A percentile compares a stretch with the other conserved stretches of the same genome.
These are phyloP conservation scores for Zoanthus solanderi DNA, from an alignment of 92 coral and sea anemone genomes.

Conservation along the genomic window DNA sequence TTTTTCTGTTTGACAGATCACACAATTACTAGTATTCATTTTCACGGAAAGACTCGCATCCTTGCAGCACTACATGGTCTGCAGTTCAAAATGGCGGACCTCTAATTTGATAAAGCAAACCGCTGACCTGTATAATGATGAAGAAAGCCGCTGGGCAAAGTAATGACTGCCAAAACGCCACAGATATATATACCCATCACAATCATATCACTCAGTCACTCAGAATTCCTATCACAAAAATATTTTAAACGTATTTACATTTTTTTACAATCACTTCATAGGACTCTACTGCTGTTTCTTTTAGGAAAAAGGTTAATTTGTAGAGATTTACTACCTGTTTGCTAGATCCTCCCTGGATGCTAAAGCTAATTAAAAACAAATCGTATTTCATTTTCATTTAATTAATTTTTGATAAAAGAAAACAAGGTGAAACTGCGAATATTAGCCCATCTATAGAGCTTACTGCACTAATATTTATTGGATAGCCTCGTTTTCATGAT, in stretches of 20 bases:
- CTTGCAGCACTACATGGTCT: conserved; percentile 47
- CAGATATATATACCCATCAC: conserved; percentile 8
- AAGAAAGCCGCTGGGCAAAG: neutral
- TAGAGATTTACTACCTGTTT: conserved; percentile 17
- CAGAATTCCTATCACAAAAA: conserved; percentile 10
- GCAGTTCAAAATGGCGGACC: conserved; percentile 56
- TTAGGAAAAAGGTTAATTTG: conserved; percentile 14
- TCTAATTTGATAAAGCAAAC: conserved; percentile 24
- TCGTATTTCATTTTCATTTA: conserved; percentile 4
- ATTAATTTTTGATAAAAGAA: neutral
- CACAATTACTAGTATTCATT: conserved; percentile 37
- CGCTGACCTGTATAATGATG: conserved; percentile 21
- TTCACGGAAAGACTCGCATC: conserved; percentile 2
- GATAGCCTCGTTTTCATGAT: conserved; percentile 16
- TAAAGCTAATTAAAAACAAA: conserved; percentile 13
- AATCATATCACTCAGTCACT: conserved; percentile 19
- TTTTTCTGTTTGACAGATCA: conserved; percentile 44
- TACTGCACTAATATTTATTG: conserved; percentile 7
- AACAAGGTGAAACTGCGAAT: conserved; percentile 23
- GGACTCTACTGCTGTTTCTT: neutral
- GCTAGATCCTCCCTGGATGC: conserved; percentile 20
- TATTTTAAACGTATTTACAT: neutral
- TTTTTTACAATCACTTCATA: neutral
- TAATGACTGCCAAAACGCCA: neutral
- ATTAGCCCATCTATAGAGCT: conserved; percentile 20